Evolutionary conservation across 2,113 vertebrate genomes (phyloP).

Genomic region (Mobula hypostoma): DNA sequence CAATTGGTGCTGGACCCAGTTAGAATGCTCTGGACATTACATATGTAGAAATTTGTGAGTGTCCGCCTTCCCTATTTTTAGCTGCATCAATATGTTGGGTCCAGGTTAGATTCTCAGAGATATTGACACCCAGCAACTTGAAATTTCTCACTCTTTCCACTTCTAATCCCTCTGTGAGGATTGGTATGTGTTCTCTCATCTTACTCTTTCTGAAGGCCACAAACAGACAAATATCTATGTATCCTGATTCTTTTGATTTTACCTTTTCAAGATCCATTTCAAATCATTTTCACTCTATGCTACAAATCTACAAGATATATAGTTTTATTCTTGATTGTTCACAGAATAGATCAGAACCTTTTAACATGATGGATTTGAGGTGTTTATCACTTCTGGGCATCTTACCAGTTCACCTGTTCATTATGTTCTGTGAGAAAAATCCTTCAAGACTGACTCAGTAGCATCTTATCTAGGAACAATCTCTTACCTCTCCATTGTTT

Average conservation of each 20-base stretch:
- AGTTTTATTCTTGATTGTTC: neutral
- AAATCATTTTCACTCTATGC: neutral
- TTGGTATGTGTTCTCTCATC: too few relatives aligned
- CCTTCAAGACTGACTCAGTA: neutral
- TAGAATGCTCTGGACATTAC: too few relatives aligned
- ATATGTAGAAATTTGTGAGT: too few relatives aligned
- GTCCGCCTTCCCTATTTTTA: too few relatives aligned
- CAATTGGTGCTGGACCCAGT: too few relatives aligned
- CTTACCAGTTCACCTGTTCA: neutral
- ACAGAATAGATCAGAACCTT: neutral
- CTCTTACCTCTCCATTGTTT: neutral
- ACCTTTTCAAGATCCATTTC: neutral
- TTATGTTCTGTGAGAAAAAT: neutral
- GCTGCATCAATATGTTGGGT: too few relatives aligned
- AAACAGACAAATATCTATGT: neutral
- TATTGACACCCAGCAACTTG: too few relatives aligned
- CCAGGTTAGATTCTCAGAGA: too few relatives aligned
- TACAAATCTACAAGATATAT: neutral
- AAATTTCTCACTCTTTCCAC: too few relatives aligned
- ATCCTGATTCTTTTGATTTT: neutral
- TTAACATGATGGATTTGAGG: neutral
- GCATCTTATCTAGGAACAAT: neutral
- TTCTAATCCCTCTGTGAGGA: too few relatives aligned
- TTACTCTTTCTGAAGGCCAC: neutral
- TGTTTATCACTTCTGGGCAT: neutral